These are phyloP conservation scores for Carassius gibelio DNA, from an alignment of 2,113 vertebrate genomes.

Conservation along the genomic window DNA sequence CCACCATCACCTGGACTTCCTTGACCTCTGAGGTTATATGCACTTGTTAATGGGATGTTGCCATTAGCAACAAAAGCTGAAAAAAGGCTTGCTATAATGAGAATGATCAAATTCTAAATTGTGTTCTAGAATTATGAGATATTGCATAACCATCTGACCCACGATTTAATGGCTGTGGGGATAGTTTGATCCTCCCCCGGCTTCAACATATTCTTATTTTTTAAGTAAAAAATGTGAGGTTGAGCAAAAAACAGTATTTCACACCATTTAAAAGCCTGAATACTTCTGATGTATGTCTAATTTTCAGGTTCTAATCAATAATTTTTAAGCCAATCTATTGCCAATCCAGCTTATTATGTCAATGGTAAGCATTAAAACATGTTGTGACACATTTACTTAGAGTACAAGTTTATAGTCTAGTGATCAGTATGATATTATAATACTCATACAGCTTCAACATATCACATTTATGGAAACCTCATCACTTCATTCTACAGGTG, in stretches of 20 bases:
- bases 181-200: slow-evolving; percentile 7
- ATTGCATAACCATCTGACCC: slow-evolving; percentile 12
- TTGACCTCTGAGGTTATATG: slow-evolving; percentile 58
- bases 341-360: not conserved
- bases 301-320: not conserved
- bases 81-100: slow-evolving; percentile 51
- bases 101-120: slow-evolving; percentile 49
- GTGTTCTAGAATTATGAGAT: slow-evolving; percentile 28
- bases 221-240: not conserved
- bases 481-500: slow-evolving; percentile 48
- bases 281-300: not conserved
- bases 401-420: not conserved
- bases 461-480: slow-evolving; percentile 22
- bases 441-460: not conserved
- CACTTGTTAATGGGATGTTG: slow-evolving; percentile 68
- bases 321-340: not conserved
- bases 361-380: not conserved
- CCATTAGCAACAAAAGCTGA: slow-evolving; percentile 67
- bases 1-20: slow-evolving; percentile 55
- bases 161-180: not conserved
- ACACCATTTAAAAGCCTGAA: not conserved
- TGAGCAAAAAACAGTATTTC: not conserved
- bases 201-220: not conserved
- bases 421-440: not conserved
- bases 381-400: not conserved